Conservation (phyloP, 2,113 vertebrate species). For the Morphnarchus princeps region DNA sequence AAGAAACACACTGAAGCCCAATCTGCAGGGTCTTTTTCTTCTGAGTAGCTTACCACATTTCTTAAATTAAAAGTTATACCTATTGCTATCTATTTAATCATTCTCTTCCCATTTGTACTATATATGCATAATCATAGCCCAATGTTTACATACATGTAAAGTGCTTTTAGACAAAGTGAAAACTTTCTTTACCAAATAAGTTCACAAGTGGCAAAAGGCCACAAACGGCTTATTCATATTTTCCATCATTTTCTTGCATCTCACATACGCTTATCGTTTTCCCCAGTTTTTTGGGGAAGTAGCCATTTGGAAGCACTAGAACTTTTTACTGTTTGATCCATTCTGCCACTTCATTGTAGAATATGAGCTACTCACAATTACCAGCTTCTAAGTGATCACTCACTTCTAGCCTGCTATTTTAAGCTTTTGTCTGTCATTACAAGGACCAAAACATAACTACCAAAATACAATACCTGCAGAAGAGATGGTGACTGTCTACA, state of each 20-base stretch:
- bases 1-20: background rate
- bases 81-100: background rate
- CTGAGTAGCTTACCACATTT: background rate
- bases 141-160: background rate
- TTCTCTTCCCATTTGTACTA: background rate
- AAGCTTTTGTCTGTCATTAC: background rate
- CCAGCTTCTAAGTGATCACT: background rate
- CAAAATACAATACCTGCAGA: background rate
- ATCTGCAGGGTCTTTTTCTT: background rate
- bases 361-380: background rate
- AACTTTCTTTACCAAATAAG: background rate
- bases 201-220: background rate
- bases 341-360: background rate
- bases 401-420: background rate
- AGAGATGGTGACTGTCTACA: background rate
- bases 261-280: accelerated
- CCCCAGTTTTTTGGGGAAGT: background rate
- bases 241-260: background rate
- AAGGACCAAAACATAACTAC: background rate
- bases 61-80: background rate
- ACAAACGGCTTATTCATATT: background rate
- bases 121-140: background rate
- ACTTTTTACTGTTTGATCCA: background rate
- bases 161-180: background rate
- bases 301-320: background rate